Base-by-base conservation (phyloP, 1,140 invertebrate species). In the Colletes gigas region DNA sequence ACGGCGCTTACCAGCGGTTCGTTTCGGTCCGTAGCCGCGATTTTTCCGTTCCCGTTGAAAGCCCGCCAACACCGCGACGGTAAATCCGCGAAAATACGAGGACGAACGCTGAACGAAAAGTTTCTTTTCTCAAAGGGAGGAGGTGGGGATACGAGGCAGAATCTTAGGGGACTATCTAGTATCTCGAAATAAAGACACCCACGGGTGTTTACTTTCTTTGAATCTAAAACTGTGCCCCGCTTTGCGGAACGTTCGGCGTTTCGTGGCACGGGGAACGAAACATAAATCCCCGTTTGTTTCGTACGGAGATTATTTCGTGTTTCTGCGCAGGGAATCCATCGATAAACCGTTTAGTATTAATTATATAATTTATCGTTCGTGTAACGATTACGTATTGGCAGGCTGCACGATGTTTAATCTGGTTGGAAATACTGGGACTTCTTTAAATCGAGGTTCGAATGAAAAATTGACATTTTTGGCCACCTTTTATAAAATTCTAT, bases 1-100 rank as follows among this genome's bases (percentile, higher is more conserved):
- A 55, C 69, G 52, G 4, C 41, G 55, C 3, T 21, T 44, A 1
- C 44, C 9, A 30, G 15, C 54, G 52, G 7, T 7, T 17, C 19
- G 50, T 39, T 55, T 59, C 74, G 44, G 6, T 9, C 44, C 44
- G 44, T 12, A 12, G 21, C 1, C 15, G 17, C 41, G 60, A 17
- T 59, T 67, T 65, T 54, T 66, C 59, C 55, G 39, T 41, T 47
- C 7, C 17, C 39, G 30, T 67, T 74, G 71, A 80, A 39, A 50
- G 14, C 54, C 14, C 12, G 78, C 54, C 78, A 73, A 60, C 63
- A 50, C 50, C 41, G 19, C 9, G 65, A 0, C 17, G 9, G 63
- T 47, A 50, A 50, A 21, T 67, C n/a, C n/a, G 44, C 44, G 65
- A 44, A 47, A 21, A 52, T 67, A 50, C 44, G 44, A 67, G 41